Conservation (phyloP, 2,888 invertebrate genomes). For the Cephus nigrinus region DNA sequence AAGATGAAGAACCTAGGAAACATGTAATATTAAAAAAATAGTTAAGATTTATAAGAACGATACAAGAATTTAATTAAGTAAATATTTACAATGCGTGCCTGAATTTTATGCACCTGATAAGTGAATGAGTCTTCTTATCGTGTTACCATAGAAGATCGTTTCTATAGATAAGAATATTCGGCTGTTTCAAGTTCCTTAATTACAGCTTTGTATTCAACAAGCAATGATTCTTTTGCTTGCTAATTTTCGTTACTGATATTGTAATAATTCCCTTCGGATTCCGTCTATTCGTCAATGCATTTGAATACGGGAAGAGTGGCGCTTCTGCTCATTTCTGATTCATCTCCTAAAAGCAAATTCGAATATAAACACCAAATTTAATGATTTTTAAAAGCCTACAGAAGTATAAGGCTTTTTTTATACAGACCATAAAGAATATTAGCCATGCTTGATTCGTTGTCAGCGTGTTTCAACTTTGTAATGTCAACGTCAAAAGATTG, state of each 20-base stretch:
- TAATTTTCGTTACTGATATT: not conserved
- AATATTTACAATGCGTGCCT: not conserved
- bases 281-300: constrained; percentile 16
- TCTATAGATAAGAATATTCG: constrained; percentile 1
- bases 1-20: too few relatives aligned
- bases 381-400: not conserved
- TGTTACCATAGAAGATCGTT: not conserved
- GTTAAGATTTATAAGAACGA: too few relatives aligned
- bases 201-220: constrained; percentile 13
- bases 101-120: not conserved
- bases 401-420: not conserved
- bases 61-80: not conserved
- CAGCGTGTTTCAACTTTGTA: constrained; percentile 38
- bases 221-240: not conserved
- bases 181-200: constrained; percentile 12
- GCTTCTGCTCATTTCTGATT: constrained; percentile 31
- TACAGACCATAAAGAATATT: constrained; percentile 33
- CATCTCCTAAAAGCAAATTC: constrained; percentile 8
- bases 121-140: not conserved
- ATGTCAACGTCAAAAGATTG: constrained; percentile 51
- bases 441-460: constrained; percentile 41
- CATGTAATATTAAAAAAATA: too few relatives aligned
- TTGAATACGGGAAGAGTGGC: constrained; percentile 30
- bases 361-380: constrained; percentile 1
- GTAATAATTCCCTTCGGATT: not conserved